These are phyloP conservation scores for Lepus oiostolus DNA, from an alignment of 2,797 vertebrate genomes.

Conservation along the genomic window DNA sequence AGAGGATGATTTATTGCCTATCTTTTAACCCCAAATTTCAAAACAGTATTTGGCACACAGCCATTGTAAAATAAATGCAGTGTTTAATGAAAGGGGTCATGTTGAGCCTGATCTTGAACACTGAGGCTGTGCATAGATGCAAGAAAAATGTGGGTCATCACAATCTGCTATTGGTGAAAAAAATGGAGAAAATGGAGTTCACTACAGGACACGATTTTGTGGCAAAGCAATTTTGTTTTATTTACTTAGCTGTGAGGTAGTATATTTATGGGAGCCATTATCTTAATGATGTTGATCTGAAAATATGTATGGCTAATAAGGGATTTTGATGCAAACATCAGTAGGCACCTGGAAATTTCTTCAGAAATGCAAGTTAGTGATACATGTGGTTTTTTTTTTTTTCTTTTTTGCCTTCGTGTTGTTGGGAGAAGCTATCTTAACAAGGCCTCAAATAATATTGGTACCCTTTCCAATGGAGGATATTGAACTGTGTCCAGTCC, in stretches of 20 bases:
- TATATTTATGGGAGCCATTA: not conserved
- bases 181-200: not conserved
- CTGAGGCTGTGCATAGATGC: not conserved
- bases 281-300: not conserved
- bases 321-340: conserved; percentile 4
- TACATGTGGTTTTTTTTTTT: not conserved
- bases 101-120: not conserved
- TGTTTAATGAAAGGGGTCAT: not conserved
- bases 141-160: not conserved
- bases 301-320: not conserved
- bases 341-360: not conserved
- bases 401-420: not conserved
- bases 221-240: not conserved
- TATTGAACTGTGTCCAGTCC: not conserved
- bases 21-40: not conserved
- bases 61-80: not conserved
- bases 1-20: not conserved
- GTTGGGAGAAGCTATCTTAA: not conserved
- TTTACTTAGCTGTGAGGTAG: not conserved
- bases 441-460: not conserved
- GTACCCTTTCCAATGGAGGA: not conserved
- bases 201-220: not conserved
- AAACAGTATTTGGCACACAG: not conserved
- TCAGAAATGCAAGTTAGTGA: not conserved
- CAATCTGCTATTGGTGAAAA: not conserved